phyloP scores from a whole-genome alignment of 2,797 vertebrate species.

The Periophthalmus magnuspinnatus region DNA sequence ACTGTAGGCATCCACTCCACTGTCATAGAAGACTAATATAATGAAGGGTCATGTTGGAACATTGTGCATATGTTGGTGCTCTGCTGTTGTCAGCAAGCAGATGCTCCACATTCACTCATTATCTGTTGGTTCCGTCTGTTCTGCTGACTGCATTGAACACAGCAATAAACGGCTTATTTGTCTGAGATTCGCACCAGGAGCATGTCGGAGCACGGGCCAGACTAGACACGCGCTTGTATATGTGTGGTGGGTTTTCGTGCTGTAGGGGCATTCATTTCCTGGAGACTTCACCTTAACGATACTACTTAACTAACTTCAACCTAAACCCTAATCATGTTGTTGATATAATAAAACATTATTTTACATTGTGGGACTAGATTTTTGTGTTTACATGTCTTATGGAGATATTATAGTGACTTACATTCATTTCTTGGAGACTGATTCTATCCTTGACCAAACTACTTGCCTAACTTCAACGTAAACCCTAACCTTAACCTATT shows the following conservation, averaged over 20 bases:
- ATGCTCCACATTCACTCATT: constrained; percentile 11
- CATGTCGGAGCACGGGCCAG: constrained; percentile 3
- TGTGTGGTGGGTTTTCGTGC: background rate
- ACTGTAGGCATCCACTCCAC: background rate
- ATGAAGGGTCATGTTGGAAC: background rate
- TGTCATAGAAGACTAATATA: background rate
- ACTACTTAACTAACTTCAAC: too few relatives aligned
- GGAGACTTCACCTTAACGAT: too few relatives aligned
- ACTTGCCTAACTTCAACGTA: too few relatives aligned
- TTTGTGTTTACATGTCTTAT: too few relatives aligned
- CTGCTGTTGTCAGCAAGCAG: constrained; percentile 26
- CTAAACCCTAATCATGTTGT: too few relatives aligned
- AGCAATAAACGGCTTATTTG: constrained; percentile 55
- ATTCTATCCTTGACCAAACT: too few relatives aligned
- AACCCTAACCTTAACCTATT: too few relatives aligned
- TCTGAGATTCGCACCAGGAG: constrained; percentile 12
- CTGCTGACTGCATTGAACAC: constrained; percentile 33
- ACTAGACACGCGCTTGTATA: background rate
- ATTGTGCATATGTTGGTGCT: constrained; percentile 14
- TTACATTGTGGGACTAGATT: too few relatives aligned
- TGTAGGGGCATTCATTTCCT: background rate
- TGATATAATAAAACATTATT: too few relatives aligned
- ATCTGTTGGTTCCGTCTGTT: constrained; percentile 26
- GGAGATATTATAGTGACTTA: too few relatives aligned
- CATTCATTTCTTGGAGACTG: too few relatives aligned